A percentile compares a stretch with the other conserved stretches of the same genome.
Conservation (phyloP, 2,797 vertebrate species). For the Crax fasciolata region DNA sequence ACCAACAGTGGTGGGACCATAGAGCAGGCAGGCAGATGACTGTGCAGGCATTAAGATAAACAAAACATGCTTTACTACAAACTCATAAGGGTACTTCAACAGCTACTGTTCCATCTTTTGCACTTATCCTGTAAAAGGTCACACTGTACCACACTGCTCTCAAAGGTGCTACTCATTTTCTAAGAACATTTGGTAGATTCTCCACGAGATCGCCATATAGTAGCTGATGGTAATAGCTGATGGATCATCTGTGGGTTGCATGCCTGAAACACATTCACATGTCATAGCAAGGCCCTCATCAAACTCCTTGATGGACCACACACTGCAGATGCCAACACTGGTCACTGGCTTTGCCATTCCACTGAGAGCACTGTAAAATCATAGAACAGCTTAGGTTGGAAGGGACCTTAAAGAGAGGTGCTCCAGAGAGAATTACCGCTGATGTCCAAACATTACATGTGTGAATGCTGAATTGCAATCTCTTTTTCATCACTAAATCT, state of each 20-base stretch:
- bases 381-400: too few species aligned
- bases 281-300: not conserved
- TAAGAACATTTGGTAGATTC: not conserved
- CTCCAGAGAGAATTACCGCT: not conserved
- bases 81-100: not conserved
- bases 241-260: not conserved
- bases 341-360: not conserved
- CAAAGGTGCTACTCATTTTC: not conserved
- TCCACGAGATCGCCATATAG: accelerated
- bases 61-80: not conserved
- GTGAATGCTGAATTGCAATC: not conserved
- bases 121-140: not conserved
- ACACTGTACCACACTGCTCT: not conserved
- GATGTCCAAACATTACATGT: not conserved
- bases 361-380: not conserved
- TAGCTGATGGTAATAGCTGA: not conserved
- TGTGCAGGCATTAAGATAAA: not conserved
- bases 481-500: not conserved
- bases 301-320: not conserved
- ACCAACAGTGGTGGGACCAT: not conserved
- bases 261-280: accelerated
- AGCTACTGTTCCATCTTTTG: not conserved
- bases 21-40: not conserved
- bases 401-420: not conserved
- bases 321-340: not conserved